These are phyloP conservation scores for Oligia fasciuncula DNA, from an alignment of 2,888 invertebrate species.

Conservation along the genomic window DNA sequence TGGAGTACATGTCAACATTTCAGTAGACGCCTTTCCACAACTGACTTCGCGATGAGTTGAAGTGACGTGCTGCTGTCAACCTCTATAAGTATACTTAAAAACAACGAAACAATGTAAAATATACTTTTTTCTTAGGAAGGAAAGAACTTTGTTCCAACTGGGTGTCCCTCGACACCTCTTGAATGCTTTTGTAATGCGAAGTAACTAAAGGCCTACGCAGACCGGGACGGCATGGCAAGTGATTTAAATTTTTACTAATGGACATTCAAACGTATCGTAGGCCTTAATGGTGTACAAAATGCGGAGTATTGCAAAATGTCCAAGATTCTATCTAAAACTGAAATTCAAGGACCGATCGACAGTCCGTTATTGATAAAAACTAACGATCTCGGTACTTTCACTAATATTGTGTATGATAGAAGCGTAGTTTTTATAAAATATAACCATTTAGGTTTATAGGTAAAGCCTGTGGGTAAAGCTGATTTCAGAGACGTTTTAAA, in stretches of 20 bases:
- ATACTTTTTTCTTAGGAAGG: background rate
- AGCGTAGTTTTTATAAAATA: background rate
- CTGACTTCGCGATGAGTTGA: constrained; percentile 2
- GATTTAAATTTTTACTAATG: too few species aligned
- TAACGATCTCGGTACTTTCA: too few species aligned
- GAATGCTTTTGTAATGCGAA: background rate
- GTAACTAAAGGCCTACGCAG: too few species aligned
- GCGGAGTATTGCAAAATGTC: background rate
- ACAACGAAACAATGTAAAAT: background rate
- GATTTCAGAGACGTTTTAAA: background rate
- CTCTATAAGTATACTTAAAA: background rate
- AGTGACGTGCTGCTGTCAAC: constrained; percentile 20
- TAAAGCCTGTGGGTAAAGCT: background rate
- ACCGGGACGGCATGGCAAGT: too few species aligned
- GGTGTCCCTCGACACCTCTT: background rate
- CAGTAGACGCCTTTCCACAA: background rate
- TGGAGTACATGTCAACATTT: background rate
- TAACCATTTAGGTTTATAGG: background rate
- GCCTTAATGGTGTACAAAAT: background rate
- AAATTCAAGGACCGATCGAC: background rate
- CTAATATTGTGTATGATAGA: too few species aligned
- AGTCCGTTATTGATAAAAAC: background rate
- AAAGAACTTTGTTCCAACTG: background rate
- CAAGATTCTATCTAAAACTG: too few species aligned
- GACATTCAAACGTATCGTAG: too few species aligned